Evolutionary conservation across 2,888 invertebrate genomes (phyloP).

Genomic region (Brenthis daphne): DNA sequence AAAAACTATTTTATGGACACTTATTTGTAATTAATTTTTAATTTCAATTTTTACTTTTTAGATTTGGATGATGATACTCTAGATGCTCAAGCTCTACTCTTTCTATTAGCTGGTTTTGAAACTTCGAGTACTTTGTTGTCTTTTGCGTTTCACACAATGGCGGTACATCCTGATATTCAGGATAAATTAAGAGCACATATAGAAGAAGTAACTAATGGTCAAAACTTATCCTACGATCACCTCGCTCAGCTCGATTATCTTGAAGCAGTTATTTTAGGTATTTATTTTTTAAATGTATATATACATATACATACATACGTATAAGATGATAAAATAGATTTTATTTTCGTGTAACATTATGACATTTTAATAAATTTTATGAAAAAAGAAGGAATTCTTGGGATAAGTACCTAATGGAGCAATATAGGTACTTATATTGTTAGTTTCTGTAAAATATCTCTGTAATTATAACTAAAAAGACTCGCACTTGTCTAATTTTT

Average conservation of each 20-base stretch:
- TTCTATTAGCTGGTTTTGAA: slow-evolving; percentile 84
- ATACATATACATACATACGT: no score
- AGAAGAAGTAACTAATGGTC: slow-evolving; percentile 58
- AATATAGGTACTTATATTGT: no score
- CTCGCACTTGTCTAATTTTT: background rate
- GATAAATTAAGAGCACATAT: slow-evolving; percentile 70
- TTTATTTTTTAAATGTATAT: background rate
- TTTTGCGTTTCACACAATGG: slow-evolving; percentile 79
- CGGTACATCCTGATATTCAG: slow-evolving; percentile 73
- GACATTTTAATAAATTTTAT: no score
- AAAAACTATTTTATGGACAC: background rate
- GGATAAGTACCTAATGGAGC: no score
- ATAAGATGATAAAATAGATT: no score
- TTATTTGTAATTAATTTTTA: no score
- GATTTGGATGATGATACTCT: slow-evolving; percentile 79
- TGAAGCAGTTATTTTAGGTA: slow-evolving; percentile 68
- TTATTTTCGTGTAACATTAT: no score
- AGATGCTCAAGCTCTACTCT: slow-evolving; percentile 81
- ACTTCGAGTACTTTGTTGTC: slow-evolving; percentile 83
- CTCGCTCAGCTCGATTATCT: slow-evolving; percentile 62
- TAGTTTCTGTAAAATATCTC: no score
- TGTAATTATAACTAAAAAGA: background rate
- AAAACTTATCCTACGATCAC: slow-evolving; percentile 66
- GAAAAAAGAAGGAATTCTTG: no score
- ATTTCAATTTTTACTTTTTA: slow-evolving; percentile 44